Conservation (phyloP, 2,113 vertebrate species). For the Recurvirostra avosetta region DNA sequence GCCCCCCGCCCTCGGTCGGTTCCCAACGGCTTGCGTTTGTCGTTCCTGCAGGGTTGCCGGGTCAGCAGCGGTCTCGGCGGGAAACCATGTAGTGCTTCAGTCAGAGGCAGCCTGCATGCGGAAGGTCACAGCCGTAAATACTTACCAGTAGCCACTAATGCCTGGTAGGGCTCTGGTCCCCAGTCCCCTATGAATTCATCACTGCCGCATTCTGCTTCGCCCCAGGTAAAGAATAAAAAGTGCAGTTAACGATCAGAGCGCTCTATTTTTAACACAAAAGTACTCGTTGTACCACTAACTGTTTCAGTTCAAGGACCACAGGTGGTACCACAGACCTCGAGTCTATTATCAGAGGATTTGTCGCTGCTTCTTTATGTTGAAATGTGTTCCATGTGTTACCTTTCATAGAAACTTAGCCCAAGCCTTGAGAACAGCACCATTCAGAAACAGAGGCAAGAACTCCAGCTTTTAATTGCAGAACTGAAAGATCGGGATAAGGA, state of each 20-base stretch:
- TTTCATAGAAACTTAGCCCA: conserved; percentile 54
- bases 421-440: conserved; percentile 62
- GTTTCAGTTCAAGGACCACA: neutral
- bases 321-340: neutral
- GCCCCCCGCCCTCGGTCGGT: neutral
- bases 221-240: conserved; percentile 19
- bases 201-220: neutral
- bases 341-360: neutral
- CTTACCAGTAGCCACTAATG: neutral
- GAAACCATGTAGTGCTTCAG: accelerated
- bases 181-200: conserved; percentile 12
- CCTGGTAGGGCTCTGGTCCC: neutral
- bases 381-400: neutral
- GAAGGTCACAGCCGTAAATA: accelerated
- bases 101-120: neutral
- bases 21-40: neutral
- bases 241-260: accelerated
- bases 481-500: conserved; percentile 79
- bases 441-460: conserved; percentile 77
- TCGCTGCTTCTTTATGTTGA: neutral
- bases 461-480: conserved; percentile 78
- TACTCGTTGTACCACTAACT: accelerated
- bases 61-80: neutral
- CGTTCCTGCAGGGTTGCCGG: neutral
- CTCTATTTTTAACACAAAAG: accelerated